These are phyloP conservation scores for Drosophila emarginata DNA, from an alignment of 2,888 invertebrate genomes.

Conservation along the genomic window DNA sequence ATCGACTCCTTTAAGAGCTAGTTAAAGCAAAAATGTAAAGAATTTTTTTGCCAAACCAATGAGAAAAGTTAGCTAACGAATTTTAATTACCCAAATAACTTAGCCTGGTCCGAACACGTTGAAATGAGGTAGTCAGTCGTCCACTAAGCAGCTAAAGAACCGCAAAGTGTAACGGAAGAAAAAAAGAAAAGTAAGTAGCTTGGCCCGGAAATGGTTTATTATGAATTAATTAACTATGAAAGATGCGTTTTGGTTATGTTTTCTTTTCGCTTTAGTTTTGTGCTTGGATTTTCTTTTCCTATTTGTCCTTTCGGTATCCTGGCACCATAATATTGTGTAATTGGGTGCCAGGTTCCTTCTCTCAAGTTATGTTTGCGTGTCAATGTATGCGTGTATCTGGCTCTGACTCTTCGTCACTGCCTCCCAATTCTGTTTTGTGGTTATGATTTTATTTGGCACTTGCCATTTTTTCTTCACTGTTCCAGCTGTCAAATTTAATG, in stretches of 20 bases:
- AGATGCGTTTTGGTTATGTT: constrained; percentile 34
- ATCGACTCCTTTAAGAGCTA: background rate
- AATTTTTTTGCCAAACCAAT: background rate
- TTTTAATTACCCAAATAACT: constrained; percentile 65
- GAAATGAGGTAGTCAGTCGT: background rate
- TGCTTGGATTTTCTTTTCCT: constrained; percentile 20
- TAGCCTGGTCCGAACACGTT: constrained; percentile 29
- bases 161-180: background rate
- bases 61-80: constrained; percentile 51
- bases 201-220: constrained; percentile 47
- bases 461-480: constrained; percentile 1
- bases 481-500: constrained; percentile 54
- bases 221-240: constrained; percentile 58
- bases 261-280: constrained; percentile 15
- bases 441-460: constrained; percentile 58
- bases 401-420: background rate
- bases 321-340: constrained; percentile 40
- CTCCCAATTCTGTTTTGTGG: background rate
- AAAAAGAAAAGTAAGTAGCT: constrained; percentile 4
- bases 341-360: constrained; percentile 31
- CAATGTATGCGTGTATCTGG: constrained; percentile 18
- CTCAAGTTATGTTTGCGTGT: constrained; percentile 23
- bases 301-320: constrained; percentile 6
- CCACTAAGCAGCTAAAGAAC: constrained; percentile 4
- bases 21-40: background rate